Conservation (phyloP, 2,888 invertebrate genomes). For the Limenitis camilla region DNA sequence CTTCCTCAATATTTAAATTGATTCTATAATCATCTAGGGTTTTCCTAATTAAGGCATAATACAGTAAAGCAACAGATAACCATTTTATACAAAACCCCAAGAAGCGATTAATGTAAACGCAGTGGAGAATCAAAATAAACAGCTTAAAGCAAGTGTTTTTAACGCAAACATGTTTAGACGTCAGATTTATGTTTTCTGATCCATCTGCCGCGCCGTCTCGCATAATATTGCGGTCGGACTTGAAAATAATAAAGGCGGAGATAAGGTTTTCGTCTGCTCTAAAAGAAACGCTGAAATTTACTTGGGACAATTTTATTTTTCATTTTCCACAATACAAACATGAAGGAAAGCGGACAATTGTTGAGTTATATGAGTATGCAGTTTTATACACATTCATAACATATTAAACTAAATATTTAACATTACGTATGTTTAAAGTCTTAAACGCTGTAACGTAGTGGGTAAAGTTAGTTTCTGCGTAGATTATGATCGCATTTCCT, state of each 20-base stretch:
- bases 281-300: conserved; percentile 46
- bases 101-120: conserved; percentile 19
- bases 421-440: not conserved
- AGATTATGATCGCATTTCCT: no score
- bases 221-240: conserved; percentile 67
- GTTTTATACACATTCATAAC: not conserved
- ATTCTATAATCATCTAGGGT: no score
- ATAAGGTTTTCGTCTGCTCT: conserved; percentile 61
- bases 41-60: no score
- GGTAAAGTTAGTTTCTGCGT: no score
- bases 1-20: no score
- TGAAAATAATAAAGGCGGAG: conserved; percentile 63
- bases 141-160: conserved; percentile 38
- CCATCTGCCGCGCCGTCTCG: conserved; percentile 61
- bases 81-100: conserved; percentile 4
- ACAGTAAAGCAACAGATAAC: no score
- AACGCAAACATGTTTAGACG: conserved; percentile 63
- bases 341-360: conserved; percentile 9
- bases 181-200: conserved; percentile 69
- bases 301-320: conserved; percentile 60
- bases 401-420: not conserved
- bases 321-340: conserved; percentile 36
- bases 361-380: conserved; percentile 2
- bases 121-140: conserved; percentile 31
- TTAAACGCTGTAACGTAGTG: no score